Percentiles rank a stretch among this genome's conserved stretches.
Conservation (phyloP, 2,113 vertebrate genomes). For the Amazona guildingii region DNA sequence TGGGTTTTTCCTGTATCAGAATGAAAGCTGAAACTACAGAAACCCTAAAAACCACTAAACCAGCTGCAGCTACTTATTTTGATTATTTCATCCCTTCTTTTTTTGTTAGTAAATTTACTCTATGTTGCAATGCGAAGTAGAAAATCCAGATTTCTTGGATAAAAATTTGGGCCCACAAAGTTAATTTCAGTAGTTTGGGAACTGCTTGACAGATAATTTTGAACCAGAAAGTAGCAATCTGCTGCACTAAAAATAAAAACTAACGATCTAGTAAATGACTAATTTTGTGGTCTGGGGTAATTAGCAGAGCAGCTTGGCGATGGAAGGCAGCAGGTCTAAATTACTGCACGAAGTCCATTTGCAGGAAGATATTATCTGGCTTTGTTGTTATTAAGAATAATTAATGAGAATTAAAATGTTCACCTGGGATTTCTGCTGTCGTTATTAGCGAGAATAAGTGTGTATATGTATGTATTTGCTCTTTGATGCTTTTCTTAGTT, state of each 20-base stretch:
- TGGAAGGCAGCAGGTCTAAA: constrained; percentile 22
- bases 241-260: constrained; percentile 18
- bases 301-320: background rate
- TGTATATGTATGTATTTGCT: background rate
- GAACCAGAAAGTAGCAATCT: constrained; percentile 6
- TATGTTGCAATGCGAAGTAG: background rate
- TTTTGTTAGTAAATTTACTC: background rate
- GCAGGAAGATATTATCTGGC: constrained; percentile 43
- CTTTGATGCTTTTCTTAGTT: constrained; percentile 34
- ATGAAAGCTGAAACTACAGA: background rate
- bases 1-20: background rate
- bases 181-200: background rate
- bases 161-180: background rate
- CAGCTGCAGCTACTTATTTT: background rate
- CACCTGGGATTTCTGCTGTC: background rate
- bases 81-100: background rate
- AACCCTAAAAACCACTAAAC: background rate
- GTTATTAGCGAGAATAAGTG: background rate
- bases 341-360: constrained; percentile 9
- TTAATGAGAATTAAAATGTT: constrained; percentile 29
- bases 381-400: constrained; percentile 54
- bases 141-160: background rate
- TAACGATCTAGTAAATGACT: constrained; percentile 32
- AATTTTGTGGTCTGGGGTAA: constrained; percentile 55
- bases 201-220: background rate